Base-by-base conservation (phyloP, 2,888 invertebrate genomes). In the Rhimphoctona megacephalus region DNA sequence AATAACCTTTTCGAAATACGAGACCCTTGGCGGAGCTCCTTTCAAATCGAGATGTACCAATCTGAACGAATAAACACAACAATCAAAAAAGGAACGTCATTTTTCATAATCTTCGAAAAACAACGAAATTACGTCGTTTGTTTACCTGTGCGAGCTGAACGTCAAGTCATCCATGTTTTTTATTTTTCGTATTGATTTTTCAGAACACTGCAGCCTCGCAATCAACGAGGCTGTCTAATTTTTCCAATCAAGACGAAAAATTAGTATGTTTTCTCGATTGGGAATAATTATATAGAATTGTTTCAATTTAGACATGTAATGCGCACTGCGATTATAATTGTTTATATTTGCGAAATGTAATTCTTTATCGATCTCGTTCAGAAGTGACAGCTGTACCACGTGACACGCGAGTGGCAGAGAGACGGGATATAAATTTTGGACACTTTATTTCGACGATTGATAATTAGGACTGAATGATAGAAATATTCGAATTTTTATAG, bases 31-130 rank as follows among this genome's bases (percentile, higher is more conserved):
- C 7, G 97, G 97, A 46, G 97, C 97, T 70, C 97, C 97, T 94
- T 97, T 97, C 83, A 97, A 93, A 94, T 97, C 97, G 88, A 97
- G 94, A 93, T 97, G 97, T 81, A 97, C 96, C 86, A 97, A 93
- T 87, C 95, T 95, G 89, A 49, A 93, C 92, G 67, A 85, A 46
- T 85, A 90, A 85, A 85, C 66, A 92, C 93, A 78, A 36, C 88
- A 88, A 86, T 87, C 72, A 87, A 79, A 57, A 52, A 74, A n/a
- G 25, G n/a, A 36, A 36, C 49, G 83, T 89, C 80, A 82, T 79
- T 87, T 30, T 36, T 19, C 3, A 33, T 52, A 14, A 87, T 87
- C 17, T 61, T 66, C 77, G 73, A 61, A 69, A 83, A 88, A 83
- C 72, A 86, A 64, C 25, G 17, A 61, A 77, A 85, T 78, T 87